Conservation (phyloP, 1,140 invertebrate species). For the Papilio helenus region DNA sequence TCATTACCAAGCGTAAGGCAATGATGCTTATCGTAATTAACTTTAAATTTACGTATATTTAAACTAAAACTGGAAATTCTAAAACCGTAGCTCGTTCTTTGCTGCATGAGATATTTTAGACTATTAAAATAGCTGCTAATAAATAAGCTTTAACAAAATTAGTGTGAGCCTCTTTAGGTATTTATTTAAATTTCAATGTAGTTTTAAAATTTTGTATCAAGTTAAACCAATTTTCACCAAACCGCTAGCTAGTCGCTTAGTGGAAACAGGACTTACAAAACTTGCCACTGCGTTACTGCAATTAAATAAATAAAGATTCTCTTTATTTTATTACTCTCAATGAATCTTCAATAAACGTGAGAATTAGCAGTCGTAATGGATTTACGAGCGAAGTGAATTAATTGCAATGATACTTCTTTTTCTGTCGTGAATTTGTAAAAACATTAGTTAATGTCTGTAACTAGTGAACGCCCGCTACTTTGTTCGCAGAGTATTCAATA, state of each 20-base stretch:
- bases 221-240: too few species aligned
- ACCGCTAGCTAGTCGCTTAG: too few species aligned
- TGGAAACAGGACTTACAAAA: too few species aligned
- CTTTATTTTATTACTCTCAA: neutral
- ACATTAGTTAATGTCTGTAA: neutral
- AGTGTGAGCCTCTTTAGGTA: too few species aligned
- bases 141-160: too few species aligned
- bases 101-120: too few species aligned
- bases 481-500: neutral
- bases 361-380: neutral
- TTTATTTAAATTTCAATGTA: too few species aligned
- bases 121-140: too few species aligned
- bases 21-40: neutral
- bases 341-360: neutral
- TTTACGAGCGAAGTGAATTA: slow-evolving; percentile 12
- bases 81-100: too few species aligned
- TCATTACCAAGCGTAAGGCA: neutral
- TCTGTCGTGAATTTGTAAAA: neutral
- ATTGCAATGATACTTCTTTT: neutral
- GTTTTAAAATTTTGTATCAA: too few species aligned
- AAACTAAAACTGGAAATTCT: neutral
- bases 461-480: neutral
- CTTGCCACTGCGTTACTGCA: too few species aligned
- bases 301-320: neutral
- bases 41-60: neutral